Evolutionary conservation across 2,113 vertebrate species (phyloP).

Genomic region (Hystrix brachyura): DNA sequence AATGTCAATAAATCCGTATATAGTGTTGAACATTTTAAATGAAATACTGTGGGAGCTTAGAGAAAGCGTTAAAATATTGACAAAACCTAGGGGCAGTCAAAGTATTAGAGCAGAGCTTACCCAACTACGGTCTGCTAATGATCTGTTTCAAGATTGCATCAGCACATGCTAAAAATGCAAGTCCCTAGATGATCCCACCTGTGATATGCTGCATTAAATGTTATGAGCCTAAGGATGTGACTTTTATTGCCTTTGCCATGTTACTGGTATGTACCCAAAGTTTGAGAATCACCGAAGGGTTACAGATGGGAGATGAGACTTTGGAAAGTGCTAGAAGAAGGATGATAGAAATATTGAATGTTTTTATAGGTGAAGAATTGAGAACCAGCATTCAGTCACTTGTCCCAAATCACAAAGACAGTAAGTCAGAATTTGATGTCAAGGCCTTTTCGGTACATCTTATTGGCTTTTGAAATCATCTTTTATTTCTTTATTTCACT

Average conservation of each 20-base stretch:
- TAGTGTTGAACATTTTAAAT: neutral
- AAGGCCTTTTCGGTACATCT: neutral
- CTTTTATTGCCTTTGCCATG: neutral
- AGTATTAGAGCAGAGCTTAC: neutral
- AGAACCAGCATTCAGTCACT: neutral
- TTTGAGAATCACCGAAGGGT: neutral
- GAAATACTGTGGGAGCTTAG: neutral
- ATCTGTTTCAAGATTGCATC: neutral
- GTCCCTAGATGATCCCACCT: neutral
- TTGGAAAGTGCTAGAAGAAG: neutral
- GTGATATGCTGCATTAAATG: neutral
- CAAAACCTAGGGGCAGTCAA: neutral
- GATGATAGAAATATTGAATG: neutral
- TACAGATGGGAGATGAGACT: neutral
- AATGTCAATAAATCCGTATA: neutral
- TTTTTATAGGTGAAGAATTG: neutral
- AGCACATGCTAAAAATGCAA: neutral
- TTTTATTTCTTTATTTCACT: neutral
- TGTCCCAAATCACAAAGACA: constrained; percentile 28
- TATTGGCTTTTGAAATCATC: neutral
- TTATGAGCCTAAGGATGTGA: neutral
- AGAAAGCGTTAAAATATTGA: neutral
- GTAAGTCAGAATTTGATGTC: neutral
- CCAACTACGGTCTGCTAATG: neutral
- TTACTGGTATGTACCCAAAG: neutral